These are phyloP conservation scores for Morone chrysops DNA, from an alignment of 2,113 vertebrate species.

Conservation along the genomic window DNA sequence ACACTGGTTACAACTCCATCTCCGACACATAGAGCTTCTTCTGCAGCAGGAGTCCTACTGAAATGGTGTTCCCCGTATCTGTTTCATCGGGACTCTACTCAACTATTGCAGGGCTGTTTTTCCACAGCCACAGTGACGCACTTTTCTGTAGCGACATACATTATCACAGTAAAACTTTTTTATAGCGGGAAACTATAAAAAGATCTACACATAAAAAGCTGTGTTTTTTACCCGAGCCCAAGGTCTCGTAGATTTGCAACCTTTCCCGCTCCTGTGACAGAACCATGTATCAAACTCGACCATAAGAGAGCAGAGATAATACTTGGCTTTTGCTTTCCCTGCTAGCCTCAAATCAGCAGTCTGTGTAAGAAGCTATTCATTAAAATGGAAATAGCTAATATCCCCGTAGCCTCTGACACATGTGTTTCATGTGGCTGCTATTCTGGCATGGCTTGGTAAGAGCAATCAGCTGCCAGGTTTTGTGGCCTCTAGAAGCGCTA, in stretches of 20 bases:
- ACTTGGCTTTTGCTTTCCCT: constrained; percentile 42
- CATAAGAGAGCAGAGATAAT: constrained; percentile 58
- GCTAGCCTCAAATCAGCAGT: constrained; percentile 59
- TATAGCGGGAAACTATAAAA: constrained; percentile 67
- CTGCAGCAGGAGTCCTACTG: constrained; percentile 19
- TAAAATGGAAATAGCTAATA: constrained; percentile 63
- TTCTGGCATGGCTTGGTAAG: constrained; percentile 42
- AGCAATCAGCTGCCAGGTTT: constrained; percentile 59
- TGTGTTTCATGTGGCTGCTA: constrained; percentile 63
- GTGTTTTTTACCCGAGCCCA: constrained; percentile 3
- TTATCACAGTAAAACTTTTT: constrained; percentile 67
- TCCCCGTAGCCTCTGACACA: constrained; percentile 46
- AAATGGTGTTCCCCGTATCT: constrained; percentile 48
- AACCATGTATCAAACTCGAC: constrained; percentile 55
- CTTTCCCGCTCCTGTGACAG: constrained; percentile 58
- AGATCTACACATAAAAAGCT: constrained; percentile 34
- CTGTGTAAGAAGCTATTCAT: constrained; percentile 55
- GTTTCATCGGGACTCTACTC: constrained; percentile 58
- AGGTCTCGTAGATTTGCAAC: constrained; percentile 51
- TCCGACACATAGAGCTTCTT: constrained; percentile 35
- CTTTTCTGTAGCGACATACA: constrained; percentile 54
- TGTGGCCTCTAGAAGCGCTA: constrained; percentile 34
- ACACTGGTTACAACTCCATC: background rate
- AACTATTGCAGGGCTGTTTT: constrained; percentile 50
- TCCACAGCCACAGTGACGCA: constrained; percentile 61